Evolutionary conservation across 92 coral and sea anemone genomes (phyloP), one percentile per base, ranked within the genome.

Genomic region (Palythoa grandis): DNA sequence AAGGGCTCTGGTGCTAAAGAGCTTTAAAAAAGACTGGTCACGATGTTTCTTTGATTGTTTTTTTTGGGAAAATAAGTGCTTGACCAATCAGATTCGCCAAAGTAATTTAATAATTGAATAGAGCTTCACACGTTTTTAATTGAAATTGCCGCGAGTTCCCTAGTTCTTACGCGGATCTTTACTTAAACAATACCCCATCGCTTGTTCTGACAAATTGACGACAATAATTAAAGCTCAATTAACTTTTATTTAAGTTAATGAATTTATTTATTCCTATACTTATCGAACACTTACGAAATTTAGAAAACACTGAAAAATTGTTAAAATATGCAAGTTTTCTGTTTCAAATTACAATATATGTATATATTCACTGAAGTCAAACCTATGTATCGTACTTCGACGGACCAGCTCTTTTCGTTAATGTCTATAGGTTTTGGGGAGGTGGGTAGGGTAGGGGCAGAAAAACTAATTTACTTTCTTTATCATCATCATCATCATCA

Each of bases 211-310:
- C 50, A 43, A 43, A 43, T 43, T 43, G 50, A 43, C 50, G 53
- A 50, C 48, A 57, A 57, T 50, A 25, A 77, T 77, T 16, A 77
- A 80, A 80, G 19, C 17, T 65, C 17, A 47, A 22, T 80, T 19
- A 23, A 10, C 69, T 15, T 80, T 80, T 63, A 57, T 57, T 80
- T 80, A 80, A 66, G 58, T 80, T 80, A 80, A 80, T 66, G 65
- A 66, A 80, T 80, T 65, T 66, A 66, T 80, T 74, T 65, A 79
- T 65, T 80, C 39, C 43, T 80, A 29, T 29, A 79, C 60, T 66
- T 53, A 25, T 43, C 20, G 2, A 66, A 39, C 40, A 20, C 38
- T 66, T 80, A 43, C 73, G 73, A 80, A 80, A 63, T 80, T 19
- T 80, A 66, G 85, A 48, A 80, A 80, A 66, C 74, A 66, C 61